Evolutionary conservation across 1,140 invertebrate genomes (phyloP), one percentile per base, ranked within the genome.

Genomic region (Calosoma granatense): DNA sequence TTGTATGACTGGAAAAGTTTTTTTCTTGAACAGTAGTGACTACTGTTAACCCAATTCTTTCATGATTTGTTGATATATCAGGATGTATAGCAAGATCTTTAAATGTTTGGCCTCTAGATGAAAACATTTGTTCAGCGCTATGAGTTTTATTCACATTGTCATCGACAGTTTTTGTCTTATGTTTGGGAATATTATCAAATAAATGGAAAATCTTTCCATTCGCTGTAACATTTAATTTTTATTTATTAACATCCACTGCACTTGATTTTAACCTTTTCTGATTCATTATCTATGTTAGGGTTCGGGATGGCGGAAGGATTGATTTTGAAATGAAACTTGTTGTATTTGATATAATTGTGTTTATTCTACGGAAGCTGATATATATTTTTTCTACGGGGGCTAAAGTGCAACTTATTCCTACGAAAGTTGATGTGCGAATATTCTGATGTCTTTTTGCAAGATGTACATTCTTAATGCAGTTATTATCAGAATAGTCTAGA

Each of bases 11-110:
- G 92, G 92, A 59, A 95, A 87, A 11, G 90, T 77, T 75, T 84
- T n/a, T 83, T 67, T 89, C 80, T 70, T 97, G 93, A 1, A 95
- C 90, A 20, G 79, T 84, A 22, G 93, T 96, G 69, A 94, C 76
- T 63, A 85, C 81, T 23, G 73, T 83, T 51, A 93, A 83, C 58
- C 79, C 73, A 65, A 85, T 81, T 65, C 92, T 84, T 61, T 86
- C 79, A 52, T 96, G 78, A 74, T 91, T 93, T 52, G 85, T 82
- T 14, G 91, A 74, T 74, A 87, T 74, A 64, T 82, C 78, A 22
- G 79, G 75, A 75, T 92, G 88, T 62, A 92, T 74, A 22, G 80
- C 75, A 21, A 90, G 69, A 58, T 86, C 80, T 20, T 71, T 72
- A 64, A 90, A 88, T 12, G 41, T 47, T 4, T 9, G 17, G 17